phyloP scores from a whole-genome alignment of 1,140 invertebrate genomes.

The Drosophila virilis region DNA sequence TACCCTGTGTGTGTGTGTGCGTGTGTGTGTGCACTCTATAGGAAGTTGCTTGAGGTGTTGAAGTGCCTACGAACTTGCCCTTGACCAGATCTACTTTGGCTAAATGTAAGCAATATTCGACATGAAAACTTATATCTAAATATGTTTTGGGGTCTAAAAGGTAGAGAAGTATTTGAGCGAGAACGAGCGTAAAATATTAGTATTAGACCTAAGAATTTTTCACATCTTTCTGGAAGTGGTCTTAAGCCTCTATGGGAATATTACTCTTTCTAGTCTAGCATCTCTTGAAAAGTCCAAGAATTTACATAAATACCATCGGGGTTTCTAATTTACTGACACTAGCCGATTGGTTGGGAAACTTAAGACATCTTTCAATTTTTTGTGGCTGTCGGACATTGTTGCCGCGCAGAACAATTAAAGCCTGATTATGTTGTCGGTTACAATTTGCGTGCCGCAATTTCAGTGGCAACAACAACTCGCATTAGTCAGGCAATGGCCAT shows the following conservation, averaged over 20 bases:
- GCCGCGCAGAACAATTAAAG: constrained; percentile 69
- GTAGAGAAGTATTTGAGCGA: too few relatives aligned
- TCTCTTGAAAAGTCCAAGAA: too few relatives aligned
- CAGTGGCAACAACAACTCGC: constrained; percentile 19
- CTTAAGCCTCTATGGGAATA: too few relatives aligned
- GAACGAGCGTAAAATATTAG: too few relatives aligned
- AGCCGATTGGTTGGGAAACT: not conserved
- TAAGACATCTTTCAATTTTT: constrained; percentile 10
- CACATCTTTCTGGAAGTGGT: too few relatives aligned
- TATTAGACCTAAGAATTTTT: too few relatives aligned
- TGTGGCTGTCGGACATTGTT: constrained; percentile 29
- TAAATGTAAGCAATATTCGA: not conserved
- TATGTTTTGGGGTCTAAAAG: too few relatives aligned
- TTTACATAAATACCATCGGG: too few relatives aligned
- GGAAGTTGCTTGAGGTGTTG: constrained; percentile 42
- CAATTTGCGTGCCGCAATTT: constrained; percentile 72
- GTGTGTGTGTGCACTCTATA: constrained; percentile 20
- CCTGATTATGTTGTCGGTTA: constrained; percentile 77
- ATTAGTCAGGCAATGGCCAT: constrained; percentile 46
- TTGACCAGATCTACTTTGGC: constrained; percentile 20
- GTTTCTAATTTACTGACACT: too few relatives aligned
- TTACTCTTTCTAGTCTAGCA: too few relatives aligned
- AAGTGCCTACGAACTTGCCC: constrained; percentile 51
- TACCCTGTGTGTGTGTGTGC: constrained; percentile 21
- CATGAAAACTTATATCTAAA: not conserved